Evolutionary conservation across 2,113 vertebrate species (phyloP).

Genomic region (Salvator merianae): DNA sequence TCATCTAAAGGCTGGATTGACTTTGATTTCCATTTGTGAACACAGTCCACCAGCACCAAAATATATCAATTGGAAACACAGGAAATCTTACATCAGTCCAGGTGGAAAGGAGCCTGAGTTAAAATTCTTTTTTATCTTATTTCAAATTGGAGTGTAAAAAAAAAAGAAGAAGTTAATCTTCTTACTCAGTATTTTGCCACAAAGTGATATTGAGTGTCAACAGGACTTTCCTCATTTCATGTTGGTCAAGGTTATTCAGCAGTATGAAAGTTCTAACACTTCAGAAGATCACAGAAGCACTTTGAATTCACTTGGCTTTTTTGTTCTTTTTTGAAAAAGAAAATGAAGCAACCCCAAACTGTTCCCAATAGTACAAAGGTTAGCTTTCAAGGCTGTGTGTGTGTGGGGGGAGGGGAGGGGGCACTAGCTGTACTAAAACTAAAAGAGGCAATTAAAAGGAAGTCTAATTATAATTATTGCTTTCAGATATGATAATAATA

Average conservation of each 20-base stretch:
- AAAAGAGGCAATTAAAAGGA: slow-evolving; percentile 57
- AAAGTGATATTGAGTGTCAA: background rate
- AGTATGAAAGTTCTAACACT: background rate
- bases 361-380: slow-evolving; percentile 44
- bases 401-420: slow-evolving; percentile 43
- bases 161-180: background rate
- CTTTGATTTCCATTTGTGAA: too few relatives aligned
- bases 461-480: slow-evolving; percentile 64
- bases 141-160: background rate
- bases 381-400: slow-evolving; percentile 39
- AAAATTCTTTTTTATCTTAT: background rate
- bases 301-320: slow-evolving; percentile 37
- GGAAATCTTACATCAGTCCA: too few relatives aligned
- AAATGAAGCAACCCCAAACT: slow-evolving; percentile 38
- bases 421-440: slow-evolving; percentile 52
- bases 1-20: too few relatives aligned
- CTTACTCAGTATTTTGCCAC: background rate
- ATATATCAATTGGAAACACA: background rate
- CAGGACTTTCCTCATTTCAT: background rate
- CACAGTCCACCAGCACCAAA: too few relatives aligned
- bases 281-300: slow-evolving; percentile 18
- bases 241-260: slow-evolving; percentile 37
- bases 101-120: too few relatives aligned
- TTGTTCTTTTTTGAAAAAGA: slow-evolving; percentile 33
- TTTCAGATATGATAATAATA: slow-evolving; percentile 52